A percentile compares a stretch with the other conserved stretches of the same genome.
These are phyloP conservation scores for Cerceris ruficornis DNA, from an alignment of 2,888 invertebrate species.

Conservation along the genomic window DNA sequence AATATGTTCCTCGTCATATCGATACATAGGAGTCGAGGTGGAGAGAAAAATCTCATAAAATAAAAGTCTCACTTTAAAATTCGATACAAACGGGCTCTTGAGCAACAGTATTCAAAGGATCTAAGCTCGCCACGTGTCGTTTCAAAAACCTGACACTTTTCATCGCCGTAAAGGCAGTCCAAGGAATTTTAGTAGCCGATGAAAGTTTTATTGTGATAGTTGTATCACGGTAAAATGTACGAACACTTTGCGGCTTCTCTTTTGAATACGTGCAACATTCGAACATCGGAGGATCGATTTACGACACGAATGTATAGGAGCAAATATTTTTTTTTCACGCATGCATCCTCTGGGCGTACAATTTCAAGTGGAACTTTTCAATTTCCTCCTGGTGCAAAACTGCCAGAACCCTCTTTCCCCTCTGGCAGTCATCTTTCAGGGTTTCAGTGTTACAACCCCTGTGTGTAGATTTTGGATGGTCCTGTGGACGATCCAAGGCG, in stretches of 20 bases:
- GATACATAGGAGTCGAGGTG: too few relatives aligned
- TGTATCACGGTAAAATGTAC: constrained; percentile 21
- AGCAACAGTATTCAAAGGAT: neutral
- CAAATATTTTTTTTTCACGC: constrained; percentile 27
- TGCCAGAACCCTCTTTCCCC: constrained; percentile 17
- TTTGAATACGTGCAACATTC: neutral
- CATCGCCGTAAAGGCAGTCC: neutral
- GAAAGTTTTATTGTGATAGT: constrained; percentile 13
- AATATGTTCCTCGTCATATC: too few relatives aligned
- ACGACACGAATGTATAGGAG: constrained; percentile 22
- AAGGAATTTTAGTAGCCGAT: constrained; percentile 1
- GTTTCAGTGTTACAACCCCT: constrained; percentile 27
- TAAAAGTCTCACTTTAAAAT: too few relatives aligned
- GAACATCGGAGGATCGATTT: constrained; percentile 48
- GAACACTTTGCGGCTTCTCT: constrained; percentile 7
- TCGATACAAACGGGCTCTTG: constrained; percentile 10
- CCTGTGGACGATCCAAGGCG: constrained; percentile 57
- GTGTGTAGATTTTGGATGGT: constrained; percentile 65
- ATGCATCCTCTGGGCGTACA: constrained; percentile 37
- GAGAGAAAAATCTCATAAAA: too few relatives aligned
- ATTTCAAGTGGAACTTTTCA: constrained; percentile 70
- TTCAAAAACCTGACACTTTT: constrained; percentile 7
- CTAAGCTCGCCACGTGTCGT: neutral
- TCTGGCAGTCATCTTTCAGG: constrained; percentile 52
- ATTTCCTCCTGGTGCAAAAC: constrained; percentile 58